phyloP scores from a whole-genome alignment of 2,113 vertebrate species.

The Agapornis roseicollis region DNA sequence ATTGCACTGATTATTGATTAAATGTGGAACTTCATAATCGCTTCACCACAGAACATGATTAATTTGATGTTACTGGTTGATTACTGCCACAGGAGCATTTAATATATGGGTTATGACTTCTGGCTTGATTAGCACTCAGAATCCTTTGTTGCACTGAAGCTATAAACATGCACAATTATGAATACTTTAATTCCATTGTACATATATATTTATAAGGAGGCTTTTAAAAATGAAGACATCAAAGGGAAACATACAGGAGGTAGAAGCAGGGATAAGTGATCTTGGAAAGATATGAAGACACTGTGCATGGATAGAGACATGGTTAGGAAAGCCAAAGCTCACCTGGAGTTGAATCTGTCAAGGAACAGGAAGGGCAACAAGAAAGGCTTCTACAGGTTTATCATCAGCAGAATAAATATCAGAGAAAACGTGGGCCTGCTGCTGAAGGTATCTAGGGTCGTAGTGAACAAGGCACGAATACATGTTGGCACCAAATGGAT shows the following conservation, averaged over 20 bases:
- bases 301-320: rapidly evolving
- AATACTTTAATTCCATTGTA: not conserved
- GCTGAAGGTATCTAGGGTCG: not conserved
- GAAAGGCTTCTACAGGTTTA: not conserved
- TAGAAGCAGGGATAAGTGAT: not conserved
- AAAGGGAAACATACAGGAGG: not conserved
- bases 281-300: not conserved
- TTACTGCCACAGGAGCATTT: not conserved
- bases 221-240: not conserved
- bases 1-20: conserved; percentile 31
- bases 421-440: not conserved
- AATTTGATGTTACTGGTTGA: not conserved
- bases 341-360: not conserved
- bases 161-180: not conserved
- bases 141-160: not conserved
- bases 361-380: not conserved
- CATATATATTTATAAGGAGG: not conserved
- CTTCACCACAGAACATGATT: conserved; percentile 2
- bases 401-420: not conserved
- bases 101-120: not conserved
- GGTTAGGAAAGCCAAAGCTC: not conserved
- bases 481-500: too few species aligned
- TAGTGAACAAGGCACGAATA: not conserved
- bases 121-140: not conserved
- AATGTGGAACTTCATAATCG: not conserved